Conservation (phyloP, 2,113 vertebrate genomes). For the Trogon melanurus region DNA sequence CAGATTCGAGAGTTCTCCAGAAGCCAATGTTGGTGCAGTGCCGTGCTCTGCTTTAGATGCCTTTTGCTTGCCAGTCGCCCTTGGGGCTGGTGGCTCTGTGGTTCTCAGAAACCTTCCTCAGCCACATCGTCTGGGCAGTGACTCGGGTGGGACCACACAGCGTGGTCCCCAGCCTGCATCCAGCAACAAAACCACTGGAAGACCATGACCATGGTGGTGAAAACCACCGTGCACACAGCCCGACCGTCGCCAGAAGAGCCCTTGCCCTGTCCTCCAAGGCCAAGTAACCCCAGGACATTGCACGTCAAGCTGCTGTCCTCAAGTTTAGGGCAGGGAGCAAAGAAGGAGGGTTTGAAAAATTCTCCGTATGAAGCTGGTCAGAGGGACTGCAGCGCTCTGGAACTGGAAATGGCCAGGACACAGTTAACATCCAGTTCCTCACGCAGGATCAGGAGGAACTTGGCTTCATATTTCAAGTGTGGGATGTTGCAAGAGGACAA, state of each 20-base stretch:
- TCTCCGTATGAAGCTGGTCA: neutral
- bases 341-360: neutral
- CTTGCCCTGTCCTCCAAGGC: neutral
- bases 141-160: neutral
- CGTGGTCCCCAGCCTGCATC: neutral
- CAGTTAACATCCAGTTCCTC: conserved; percentile 23
- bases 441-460: conserved; percentile 48
- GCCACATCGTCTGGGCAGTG: fast-evolving
- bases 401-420: conserved; percentile 15
- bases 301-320: neutral
- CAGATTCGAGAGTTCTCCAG: neutral
- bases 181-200: neutral
- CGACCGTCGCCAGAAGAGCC: fast-evolving
- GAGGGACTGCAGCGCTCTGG: neutral
- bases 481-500: conserved; percentile 50
- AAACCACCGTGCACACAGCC: fast-evolving
- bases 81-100: no score
- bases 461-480: conserved; percentile 44
- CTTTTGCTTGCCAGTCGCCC: no score
- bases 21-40: neutral
- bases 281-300: neutral
- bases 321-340: neutral
- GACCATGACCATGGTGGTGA: neutral
- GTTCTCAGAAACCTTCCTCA: neutral
- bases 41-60: no score